A percentile compares a stretch with the other conserved stretches of the same genome.
These are phyloP conservation scores for Aleiodes leptofemur DNA, from an alignment of 2,888 invertebrate genomes.

Conservation along the genomic window DNA sequence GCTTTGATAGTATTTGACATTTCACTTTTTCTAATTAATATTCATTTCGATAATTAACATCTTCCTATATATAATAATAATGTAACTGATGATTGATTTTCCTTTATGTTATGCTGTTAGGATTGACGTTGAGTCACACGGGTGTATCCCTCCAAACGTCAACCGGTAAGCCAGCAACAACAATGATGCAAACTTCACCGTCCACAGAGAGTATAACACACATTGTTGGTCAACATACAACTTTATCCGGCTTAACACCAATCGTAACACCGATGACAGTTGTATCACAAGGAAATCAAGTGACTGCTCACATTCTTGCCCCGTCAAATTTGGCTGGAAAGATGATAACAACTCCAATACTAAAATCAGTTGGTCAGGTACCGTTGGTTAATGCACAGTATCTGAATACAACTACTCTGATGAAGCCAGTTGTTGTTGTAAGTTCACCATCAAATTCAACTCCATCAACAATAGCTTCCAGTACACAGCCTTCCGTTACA, in stretches of 20 bases:
- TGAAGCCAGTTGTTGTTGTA: slow-evolving; percentile 84
- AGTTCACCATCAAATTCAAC: slow-evolving; percentile 74
- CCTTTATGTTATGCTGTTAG: slow-evolving; percentile 55
- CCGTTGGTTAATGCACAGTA: slow-evolving; percentile 84
- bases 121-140: slow-evolving; percentile 75
- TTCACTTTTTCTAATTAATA: not conserved
- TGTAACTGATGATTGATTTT: slow-evolving; percentile 13
- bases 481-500: slow-evolving; percentile 63
- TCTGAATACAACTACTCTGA: slow-evolving; percentile 79
- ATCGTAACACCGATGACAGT: slow-evolving; percentile 78
- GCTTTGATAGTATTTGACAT: slow-evolving; percentile 64
- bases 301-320: slow-evolving; percentile 80
- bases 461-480: slow-evolving; percentile 67
- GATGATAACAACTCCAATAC: slow-evolving; percentile 78
- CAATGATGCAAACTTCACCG: slow-evolving; percentile 70
- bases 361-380: slow-evolving; percentile 79
- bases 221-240: slow-evolving; percentile 72
- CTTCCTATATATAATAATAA: not conserved
- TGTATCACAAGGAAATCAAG: slow-evolving; percentile 79
- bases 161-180: slow-evolving; percentile 61
- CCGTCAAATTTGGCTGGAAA: slow-evolving; percentile 81
- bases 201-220: slow-evolving; percentile 74
- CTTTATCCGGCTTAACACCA: slow-evolving; percentile 79
- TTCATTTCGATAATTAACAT: not conserved
- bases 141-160: slow-evolving; percentile 74